Evolutionary conservation across 2,113 vertebrate genomes (phyloP).

Genomic region (Castor canadensis): DNA sequence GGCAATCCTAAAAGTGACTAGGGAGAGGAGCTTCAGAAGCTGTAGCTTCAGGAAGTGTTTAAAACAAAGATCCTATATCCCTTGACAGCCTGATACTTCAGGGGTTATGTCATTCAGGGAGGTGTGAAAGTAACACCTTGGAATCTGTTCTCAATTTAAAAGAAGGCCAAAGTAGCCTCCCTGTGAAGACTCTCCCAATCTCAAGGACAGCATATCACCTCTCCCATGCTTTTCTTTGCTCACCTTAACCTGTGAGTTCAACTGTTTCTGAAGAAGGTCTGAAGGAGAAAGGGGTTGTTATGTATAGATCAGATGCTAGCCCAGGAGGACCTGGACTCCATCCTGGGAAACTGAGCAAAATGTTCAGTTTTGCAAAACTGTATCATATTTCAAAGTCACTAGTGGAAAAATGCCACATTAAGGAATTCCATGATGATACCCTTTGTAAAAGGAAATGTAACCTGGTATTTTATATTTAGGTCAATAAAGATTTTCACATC

Average conservation of each 20-base stretch:
- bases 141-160: neutral
- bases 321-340: neutral
- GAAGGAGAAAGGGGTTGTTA: neutral
- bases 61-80: neutral
- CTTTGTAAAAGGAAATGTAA: neutral
- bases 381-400: neutral
- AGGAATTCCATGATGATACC: neutral
- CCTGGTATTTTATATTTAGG: neutral
- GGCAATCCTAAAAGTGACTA: slow-evolving; percentile 38
- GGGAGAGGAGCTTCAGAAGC: neutral
- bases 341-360: neutral
- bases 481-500: neutral
- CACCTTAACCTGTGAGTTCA: neutral
- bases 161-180: neutral
- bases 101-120: neutral
- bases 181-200: neutral
- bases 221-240: neutral
- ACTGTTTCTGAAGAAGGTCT: neutral
- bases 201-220: neutral
- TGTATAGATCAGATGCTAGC: neutral
- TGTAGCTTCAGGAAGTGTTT: neutral
- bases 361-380: neutral
- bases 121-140: neutral
- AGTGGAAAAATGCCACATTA: neutral
- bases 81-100: neutral